phyloP scores from a whole-genome alignment of 2,797 vertebrate genomes.

The Centropyge bicolor region DNA sequence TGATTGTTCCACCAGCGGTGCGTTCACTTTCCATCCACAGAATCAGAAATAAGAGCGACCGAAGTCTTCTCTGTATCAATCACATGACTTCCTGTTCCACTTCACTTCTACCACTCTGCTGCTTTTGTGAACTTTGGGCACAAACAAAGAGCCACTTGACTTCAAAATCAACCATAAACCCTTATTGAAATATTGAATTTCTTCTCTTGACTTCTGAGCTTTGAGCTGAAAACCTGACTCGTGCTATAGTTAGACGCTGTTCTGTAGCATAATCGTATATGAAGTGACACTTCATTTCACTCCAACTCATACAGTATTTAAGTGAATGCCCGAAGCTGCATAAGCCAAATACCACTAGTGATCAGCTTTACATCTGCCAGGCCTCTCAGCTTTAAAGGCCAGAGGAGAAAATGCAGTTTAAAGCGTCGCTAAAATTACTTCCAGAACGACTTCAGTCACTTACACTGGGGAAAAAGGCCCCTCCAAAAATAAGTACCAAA shows the following conservation, averaged over 20 bases:
- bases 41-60: conserved; percentile 1
- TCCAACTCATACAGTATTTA: conserved; percentile 17
- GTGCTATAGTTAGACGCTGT: conserved; percentile 27
- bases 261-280: neutral
- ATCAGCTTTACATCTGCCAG: neutral
- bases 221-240: neutral
- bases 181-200: conserved; percentile 16
- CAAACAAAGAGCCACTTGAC: conserved; percentile 22
- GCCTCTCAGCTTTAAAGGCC: neutral
- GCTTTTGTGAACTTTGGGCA: conserved; percentile 1
- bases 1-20: neutral
- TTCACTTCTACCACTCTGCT: conserved; percentile 21
- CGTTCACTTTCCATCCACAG: conserved; percentile 11
- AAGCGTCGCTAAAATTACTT: neutral
- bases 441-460: neutral
- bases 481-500: no score
- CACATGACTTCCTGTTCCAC: conserved; percentile 1
- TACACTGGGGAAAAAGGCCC: no score
- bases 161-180: conserved; percentile 16
- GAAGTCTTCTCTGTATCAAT: conserved; percentile 10
- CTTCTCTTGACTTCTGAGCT: conserved; percentile 12
- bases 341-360: neutral
- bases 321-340: conserved; percentile 14
- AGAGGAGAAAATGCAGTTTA: neutral
- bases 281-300: conserved; percentile 29